Evolutionary conservation across 1,140 invertebrate species (phyloP).

Genomic region (Trachelipus rathkii): DNA sequence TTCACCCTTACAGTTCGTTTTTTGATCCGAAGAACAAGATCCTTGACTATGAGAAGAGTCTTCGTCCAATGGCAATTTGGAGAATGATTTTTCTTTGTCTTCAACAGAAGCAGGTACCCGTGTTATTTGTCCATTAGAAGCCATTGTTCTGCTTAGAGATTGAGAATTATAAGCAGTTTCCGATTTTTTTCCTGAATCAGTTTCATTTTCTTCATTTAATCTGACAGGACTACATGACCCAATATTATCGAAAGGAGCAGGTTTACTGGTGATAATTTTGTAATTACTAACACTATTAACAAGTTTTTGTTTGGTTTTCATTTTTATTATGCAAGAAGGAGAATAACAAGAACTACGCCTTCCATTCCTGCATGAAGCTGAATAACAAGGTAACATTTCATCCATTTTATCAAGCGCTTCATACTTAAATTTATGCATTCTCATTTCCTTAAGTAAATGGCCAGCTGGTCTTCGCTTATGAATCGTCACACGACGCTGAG

Average conservation of each 20-base stretch:
- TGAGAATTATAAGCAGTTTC: conserved; percentile 3
- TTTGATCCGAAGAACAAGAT: conserved; percentile 26
- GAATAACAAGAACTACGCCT: conserved; percentile 38
- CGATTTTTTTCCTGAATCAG: conserved; percentile 22
- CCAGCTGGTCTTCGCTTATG: conserved; percentile 44
- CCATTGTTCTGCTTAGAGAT: too few species aligned
- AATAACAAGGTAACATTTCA: conserved; percentile 38
- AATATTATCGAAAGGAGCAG: conserved; percentile 37
- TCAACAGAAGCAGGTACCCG: not conserved
- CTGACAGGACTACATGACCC: conserved; percentile 33
- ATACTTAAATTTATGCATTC: conserved; percentile 40
- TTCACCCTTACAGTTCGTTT: conserved; percentile 30
- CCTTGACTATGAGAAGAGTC: conserved; percentile 42
- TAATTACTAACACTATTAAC: conserved; percentile 41
- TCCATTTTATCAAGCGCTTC: conserved; percentile 44
- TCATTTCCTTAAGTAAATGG: conserved; percentile 41
- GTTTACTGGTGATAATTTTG: conserved; percentile 42
- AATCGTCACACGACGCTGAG: conserved; percentile 37
- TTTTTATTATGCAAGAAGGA: conserved; percentile 38
- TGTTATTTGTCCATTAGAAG: conserved; percentile 26
- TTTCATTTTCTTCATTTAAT: conserved; percentile 26
- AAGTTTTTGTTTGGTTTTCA: conserved; percentile 36
- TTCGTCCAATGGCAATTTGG: conserved; percentile 38
- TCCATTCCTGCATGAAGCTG: conserved; percentile 29
- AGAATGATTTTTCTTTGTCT: not conserved